Conservation (phyloP, 2,888 invertebrate species). For the Sisyra terminalis region DNA sequence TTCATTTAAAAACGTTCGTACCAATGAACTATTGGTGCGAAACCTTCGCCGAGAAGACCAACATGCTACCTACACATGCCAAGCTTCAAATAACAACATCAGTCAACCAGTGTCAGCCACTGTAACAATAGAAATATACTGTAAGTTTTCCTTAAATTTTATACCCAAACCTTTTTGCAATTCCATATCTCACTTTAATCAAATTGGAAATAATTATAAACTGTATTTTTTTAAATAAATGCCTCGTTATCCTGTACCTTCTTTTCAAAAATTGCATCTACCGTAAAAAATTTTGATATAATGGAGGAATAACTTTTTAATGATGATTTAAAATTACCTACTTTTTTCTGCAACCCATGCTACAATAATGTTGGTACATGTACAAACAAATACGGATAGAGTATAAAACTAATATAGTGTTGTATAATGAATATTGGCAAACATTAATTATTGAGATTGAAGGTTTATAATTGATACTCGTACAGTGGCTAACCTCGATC, state of each 20-base stretch:
- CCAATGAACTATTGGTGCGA: slow-evolving; percentile 40
- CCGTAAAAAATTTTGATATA: too few relatives aligned
- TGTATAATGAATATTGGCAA: too few relatives aligned
- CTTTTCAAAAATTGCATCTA: too few relatives aligned
- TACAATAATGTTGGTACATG: too few relatives aligned
- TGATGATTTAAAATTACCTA: too few relatives aligned
- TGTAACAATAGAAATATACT: slow-evolving; percentile 56
- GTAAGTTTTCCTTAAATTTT: slow-evolving; percentile 32
- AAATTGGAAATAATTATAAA: background rate
- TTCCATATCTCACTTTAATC: background rate
- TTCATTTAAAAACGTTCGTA: slow-evolving; percentile 32
- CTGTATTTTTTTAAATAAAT: background rate
- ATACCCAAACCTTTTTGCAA: background rate
- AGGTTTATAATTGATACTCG: too few relatives aligned
- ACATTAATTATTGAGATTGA: too few relatives aligned
- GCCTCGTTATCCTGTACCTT: background rate
- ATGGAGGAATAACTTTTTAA: too few relatives aligned
- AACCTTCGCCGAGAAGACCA: slow-evolving; percentile 52
- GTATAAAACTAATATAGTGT: too few relatives aligned
- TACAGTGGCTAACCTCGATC: too few relatives aligned
- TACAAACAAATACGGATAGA: too few relatives aligned
- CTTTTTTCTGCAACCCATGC: too few relatives aligned
- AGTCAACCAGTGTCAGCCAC: slow-evolving; percentile 49
- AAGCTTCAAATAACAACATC: slow-evolving; percentile 60
- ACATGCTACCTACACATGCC: slow-evolving; percentile 58